These are phyloP conservation scores for Synanceia verrucosa DNA, from an alignment of 2,797 vertebrate genomes.

Conservation along the genomic window DNA sequence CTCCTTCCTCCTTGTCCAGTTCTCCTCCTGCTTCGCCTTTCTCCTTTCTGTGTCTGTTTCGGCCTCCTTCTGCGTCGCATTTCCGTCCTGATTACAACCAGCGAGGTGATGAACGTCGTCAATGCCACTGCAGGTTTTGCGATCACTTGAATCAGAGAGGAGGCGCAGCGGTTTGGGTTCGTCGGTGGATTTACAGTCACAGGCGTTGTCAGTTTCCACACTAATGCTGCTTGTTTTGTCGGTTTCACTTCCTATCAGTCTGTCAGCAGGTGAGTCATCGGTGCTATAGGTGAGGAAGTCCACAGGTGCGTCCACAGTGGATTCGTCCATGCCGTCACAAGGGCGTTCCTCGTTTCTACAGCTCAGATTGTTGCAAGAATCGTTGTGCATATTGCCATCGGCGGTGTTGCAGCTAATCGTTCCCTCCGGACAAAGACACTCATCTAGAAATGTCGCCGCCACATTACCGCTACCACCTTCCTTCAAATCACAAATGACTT, in stretches of 20 bases:
- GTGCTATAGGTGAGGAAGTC: conserved; percentile 11
- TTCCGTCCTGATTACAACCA: conserved; percentile 27
- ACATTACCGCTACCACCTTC: too few species aligned
- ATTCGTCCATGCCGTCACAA: neutral
- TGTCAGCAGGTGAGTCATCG: neutral
- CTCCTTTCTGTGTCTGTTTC: neutral
- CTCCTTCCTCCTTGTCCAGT: conserved; percentile 52
- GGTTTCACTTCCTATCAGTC: neutral
- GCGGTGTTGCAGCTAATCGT: neutral
- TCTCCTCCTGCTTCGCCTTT: conserved; percentile 48
- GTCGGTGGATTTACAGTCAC: neutral
- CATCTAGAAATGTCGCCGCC: too few species aligned
- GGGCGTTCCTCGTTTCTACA: neutral
- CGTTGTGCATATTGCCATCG: neutral
- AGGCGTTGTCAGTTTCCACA: neutral
- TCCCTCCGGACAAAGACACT: too few species aligned
- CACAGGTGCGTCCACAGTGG: neutral
- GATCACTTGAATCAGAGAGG: conserved; percentile 14
- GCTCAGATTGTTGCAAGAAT: neutral
- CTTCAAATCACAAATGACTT: neutral
- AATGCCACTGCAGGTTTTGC: neutral
- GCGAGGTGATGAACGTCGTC: conserved; percentile 19
- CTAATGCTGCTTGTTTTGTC: neutral
- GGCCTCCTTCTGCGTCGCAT: neutral
- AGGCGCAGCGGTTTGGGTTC: conserved; percentile 4